These are phyloP conservation scores for Archegozetes longisetosus DNA, from an alignment of 1,140 invertebrate genomes.

Conservation along the genomic window DNA sequence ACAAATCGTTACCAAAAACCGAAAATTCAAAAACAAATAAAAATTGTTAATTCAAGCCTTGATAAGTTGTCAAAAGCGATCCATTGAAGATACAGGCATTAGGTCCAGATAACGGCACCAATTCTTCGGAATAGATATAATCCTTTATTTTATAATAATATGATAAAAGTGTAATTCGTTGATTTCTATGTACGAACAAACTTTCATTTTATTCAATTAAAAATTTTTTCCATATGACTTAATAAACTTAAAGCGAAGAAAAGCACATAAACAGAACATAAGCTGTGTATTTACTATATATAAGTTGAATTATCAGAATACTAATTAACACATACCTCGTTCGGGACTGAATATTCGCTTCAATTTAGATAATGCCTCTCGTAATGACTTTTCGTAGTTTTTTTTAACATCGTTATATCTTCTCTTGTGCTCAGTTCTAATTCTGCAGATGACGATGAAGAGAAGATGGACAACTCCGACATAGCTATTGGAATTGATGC, in stretches of 20 bases:
- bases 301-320: no score
- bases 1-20: background rate
- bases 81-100: constrained; percentile 43
- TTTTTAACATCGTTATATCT: constrained; percentile 38
- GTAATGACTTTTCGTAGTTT: constrained; percentile 36
- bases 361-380: constrained; percentile 34
- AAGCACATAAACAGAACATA: no score
- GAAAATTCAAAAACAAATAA: background rate
- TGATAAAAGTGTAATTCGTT: no score
- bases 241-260: no score
- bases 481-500: background rate
- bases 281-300: no score
- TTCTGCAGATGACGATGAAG: background rate
- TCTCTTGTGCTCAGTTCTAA: constrained; percentile 31
- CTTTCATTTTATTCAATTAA: no score
- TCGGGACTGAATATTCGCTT: constrained; percentile 32
- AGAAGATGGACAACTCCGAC: background rate
- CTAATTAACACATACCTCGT: constrained; percentile 24
- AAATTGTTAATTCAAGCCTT: background rate
- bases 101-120: constrained; percentile 48
- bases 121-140: constrained; percentile 41
- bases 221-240: no score
- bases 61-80: constrained; percentile 31
- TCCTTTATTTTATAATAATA: constrained; percentile 45
- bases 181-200: no score